Percentiles rank a stretch among this genome's conserved stretches.
These are phyloP conservation scores for Sthenelais limicola DNA, from an alignment of 2,888 invertebrate species.

Conservation along the genomic window DNA sequence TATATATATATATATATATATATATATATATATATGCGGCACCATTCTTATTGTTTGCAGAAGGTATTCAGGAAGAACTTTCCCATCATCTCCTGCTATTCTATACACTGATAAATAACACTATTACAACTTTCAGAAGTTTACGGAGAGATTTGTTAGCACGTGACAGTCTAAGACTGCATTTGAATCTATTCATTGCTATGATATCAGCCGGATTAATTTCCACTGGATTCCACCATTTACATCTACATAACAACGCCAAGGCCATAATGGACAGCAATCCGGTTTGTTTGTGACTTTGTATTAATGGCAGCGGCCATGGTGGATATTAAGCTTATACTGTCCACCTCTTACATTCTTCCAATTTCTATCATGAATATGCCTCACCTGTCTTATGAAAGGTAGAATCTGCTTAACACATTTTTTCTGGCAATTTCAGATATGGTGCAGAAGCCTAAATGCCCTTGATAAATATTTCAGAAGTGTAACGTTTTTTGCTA, in stretches of 20 bases:
- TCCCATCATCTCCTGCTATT: too few relatives aligned
- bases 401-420: too few relatives aligned
- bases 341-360: too few relatives aligned
- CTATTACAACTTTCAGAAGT: conserved; percentile 6
- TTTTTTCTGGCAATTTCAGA: too few relatives aligned
- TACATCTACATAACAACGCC: conserved; percentile 16
- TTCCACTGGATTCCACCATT: conserved; percentile 1
- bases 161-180: conserved; percentile 31
- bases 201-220: conserved; percentile 21
- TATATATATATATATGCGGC: conserved; percentile 6
- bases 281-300: conserved; percentile 27
- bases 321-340: too few relatives aligned
- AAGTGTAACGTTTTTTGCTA: conserved; percentile 40
- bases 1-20: conserved; percentile 24
- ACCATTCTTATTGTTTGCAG: background rate
- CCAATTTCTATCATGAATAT: too few relatives aligned
- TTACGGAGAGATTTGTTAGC: conserved; percentile 22
- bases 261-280: conserved; percentile 2
- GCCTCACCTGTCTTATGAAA: too few relatives aligned
- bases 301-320: too few relatives aligned
- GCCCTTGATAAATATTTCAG: conserved; percentile 39
- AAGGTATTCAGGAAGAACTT: too few relatives aligned
- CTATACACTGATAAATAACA: too few relatives aligned
- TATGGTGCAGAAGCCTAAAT: conserved; percentile 40
- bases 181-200: conserved; percentile 35